Conservation (phyloP, 2,797 vertebrate species). For the Valencia hispanica region DNA sequence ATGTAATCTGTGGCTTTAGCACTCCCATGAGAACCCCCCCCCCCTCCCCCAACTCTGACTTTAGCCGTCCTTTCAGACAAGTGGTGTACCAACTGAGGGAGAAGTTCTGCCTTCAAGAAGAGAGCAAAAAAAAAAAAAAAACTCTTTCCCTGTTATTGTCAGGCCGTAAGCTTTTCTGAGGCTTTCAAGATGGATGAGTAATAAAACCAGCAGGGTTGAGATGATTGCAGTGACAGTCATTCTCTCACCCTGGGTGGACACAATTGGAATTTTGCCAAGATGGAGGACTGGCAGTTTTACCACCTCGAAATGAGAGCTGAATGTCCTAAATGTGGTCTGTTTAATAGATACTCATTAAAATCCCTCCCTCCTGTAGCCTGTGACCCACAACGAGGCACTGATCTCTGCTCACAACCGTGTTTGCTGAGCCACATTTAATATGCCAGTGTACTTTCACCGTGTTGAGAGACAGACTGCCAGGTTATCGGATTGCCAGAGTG, state of each 20-base stretch:
- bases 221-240: background rate
- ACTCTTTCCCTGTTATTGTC: slow-evolving; percentile 9
- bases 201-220: background rate
- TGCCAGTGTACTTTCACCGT: slow-evolving; percentile 61
- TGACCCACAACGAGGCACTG: slow-evolving; percentile 6
- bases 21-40: slow-evolving; percentile 20
- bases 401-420: slow-evolving; percentile 34
- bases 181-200: background rate
- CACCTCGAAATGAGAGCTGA: background rate
- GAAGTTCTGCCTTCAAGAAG: slow-evolving; percentile 14
- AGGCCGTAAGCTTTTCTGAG: background rate
- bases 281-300: background rate
- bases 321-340: background rate
- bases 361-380: background rate
- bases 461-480: slow-evolving; percentile 74
- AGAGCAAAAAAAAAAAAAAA: slow-evolving; percentile 29
- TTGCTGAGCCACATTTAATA: slow-evolving; percentile 67
- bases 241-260: background rate
- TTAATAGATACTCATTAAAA: background rate
- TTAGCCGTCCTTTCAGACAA: slow-evolving; percentile 27
- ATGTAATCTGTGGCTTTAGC: slow-evolving; percentile 45
- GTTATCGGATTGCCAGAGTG: slow-evolving; percentile 75
- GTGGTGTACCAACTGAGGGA: background rate
- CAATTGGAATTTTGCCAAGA: background rate
- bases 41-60: slow-evolving; percentile 5